These are phyloP conservation scores for Pediacus dermestoides DNA, from an alignment of 2,888 invertebrate genomes.

Conservation along the genomic window DNA sequence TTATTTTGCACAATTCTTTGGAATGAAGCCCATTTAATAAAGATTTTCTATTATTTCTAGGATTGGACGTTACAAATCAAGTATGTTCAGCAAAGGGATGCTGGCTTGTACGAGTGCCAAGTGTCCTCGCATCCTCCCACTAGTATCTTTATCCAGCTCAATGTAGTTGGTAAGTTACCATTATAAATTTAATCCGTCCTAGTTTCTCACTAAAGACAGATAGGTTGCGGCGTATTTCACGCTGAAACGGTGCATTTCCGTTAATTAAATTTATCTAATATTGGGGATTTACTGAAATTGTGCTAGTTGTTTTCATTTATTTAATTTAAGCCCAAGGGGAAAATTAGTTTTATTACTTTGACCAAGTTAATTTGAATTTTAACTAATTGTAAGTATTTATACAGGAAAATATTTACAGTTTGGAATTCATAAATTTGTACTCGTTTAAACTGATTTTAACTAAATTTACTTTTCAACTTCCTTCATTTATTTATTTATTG, in stretches of 20 bases:
- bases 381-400: no score
- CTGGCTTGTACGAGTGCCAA: slow-evolving; percentile 86
- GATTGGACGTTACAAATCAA: slow-evolving; percentile 91
- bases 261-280: slow-evolving; percentile 24
- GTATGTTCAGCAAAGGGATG: slow-evolving; percentile 81
- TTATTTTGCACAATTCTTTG: slow-evolving; percentile 13
- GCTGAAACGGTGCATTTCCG: slow-evolving; percentile 15
- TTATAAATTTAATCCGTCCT: slow-evolving; percentile 8
- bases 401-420: no score
- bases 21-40: slow-evolving; percentile 22
- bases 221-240: slow-evolving; percentile 12
- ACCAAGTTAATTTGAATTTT: no score
- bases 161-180: slow-evolving; percentile 76
- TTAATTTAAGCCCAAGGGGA: no score
- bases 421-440: no score
- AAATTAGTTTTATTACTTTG: no score
- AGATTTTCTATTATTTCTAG: slow-evolving; percentile 49
- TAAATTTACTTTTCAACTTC: no score
- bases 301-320: no score
- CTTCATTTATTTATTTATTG: no score
- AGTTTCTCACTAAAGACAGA: slow-evolving; percentile 13
- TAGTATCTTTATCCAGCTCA: slow-evolving; percentile 80
- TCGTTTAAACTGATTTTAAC: no score
- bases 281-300: no score
- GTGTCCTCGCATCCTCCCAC: slow-evolving; percentile 88